Base-by-base conservation (phyloP, 2,888 invertebrate genomes). In the Laothoe populi region DNA sequence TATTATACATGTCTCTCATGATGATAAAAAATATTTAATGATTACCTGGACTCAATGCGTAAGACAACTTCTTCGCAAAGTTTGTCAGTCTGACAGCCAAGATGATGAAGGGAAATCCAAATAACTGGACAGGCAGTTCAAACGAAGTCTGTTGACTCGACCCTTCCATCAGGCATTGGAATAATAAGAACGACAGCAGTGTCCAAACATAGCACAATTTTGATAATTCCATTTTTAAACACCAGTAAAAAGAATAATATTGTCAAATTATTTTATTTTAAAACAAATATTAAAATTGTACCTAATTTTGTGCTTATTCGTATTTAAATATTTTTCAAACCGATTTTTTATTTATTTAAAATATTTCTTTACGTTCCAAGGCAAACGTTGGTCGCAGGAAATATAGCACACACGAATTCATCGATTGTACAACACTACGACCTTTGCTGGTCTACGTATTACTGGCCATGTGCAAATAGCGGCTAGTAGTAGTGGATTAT, bases 71-170 rank as follows among this genome's bases (percentile, higher is more conserved):
- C 88, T 96, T 97, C 61, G 97, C 94, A 77, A 97, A 97, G 88
- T 97, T 97, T 0, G 96, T 95, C 63, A 97, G 82, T 73, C 96
- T 93, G 58, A 97, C 97, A 11, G 97, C 96, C 58, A 96, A 87
- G 62, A 97, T 95, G 73, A 97, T 97, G 66, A 97, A 95, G 3
- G 97, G 97, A 81, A 97, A 97, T 44, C 97, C 97, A 60, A 97
- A 93, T 59, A 97, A 87, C 81, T 97, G 97, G 16, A 97, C 96
- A 3, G 97, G 97, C 62, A 97, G 81, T 73, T 96, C 80, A 67
- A 86, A 86, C 2, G 79, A 74, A 4, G 81, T 64, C 63, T 86
- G 74, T 66, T 88, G 78, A 13, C 85, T 75, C 0, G 81, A 77
- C 11, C 88, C 83, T 73, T 88, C 86, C 77, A 80, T 79, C 23